These are phyloP conservation scores for Dryomyza anilis DNA, from an alignment of 2,888 invertebrate species.

Conservation along the genomic window DNA sequence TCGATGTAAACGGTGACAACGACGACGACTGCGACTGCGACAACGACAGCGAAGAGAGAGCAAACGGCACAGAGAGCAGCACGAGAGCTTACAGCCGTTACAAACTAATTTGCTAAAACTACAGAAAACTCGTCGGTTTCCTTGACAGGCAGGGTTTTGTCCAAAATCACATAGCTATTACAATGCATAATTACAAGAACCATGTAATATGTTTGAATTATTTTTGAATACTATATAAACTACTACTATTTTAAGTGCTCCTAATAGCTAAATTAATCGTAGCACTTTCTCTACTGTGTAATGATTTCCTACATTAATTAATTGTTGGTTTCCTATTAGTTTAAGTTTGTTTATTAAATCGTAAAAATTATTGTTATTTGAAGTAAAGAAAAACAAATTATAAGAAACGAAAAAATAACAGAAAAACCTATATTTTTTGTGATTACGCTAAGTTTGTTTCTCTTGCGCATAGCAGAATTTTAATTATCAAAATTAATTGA, in stretches of 20 bases:
- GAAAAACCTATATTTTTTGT: not conserved
- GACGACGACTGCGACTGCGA: not conserved
- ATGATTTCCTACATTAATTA: not conserved
- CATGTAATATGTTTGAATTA: too few relatives aligned
- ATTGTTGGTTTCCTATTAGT: constrained; percentile 21
- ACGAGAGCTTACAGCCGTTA: not conserved
- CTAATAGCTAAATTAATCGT: too few relatives aligned
- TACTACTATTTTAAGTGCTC: too few relatives aligned
- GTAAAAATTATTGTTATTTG: not conserved
- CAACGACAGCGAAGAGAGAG: not conserved
- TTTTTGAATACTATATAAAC: constrained; percentile 3
- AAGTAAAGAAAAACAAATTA: not conserved
- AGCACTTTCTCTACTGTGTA: too few relatives aligned
- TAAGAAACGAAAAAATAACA: not conserved
- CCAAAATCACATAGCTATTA: too few relatives aligned
- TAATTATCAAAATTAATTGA: not conserved
- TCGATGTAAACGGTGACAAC: constrained; percentile 47
- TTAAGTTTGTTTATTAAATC: constrained; percentile 13
- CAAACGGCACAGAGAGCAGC: not conserved
- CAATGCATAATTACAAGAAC: too few relatives aligned
- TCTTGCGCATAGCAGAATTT: not conserved
- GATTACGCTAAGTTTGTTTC: not conserved
- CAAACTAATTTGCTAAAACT: not conserved
- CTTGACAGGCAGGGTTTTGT: not conserved
- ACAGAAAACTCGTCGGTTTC: constrained; percentile 7